Percentiles rank a stretch among this genome's conserved stretches.
phyloP scores from a whole-genome alignment of 2,113 vertebrate genomes.

The Epinephelus lanceolatus region DNA sequence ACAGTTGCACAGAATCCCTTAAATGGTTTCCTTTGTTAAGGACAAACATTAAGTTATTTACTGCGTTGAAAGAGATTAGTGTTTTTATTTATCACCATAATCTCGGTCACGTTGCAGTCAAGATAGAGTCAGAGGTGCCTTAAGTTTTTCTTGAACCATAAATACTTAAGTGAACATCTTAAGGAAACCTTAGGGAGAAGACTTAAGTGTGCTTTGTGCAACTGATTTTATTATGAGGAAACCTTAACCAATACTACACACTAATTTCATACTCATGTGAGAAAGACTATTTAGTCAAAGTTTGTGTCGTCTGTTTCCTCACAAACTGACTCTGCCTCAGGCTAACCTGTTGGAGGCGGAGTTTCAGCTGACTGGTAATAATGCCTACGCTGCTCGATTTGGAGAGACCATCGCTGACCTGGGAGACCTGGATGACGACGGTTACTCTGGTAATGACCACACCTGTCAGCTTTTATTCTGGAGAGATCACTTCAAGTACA shows the following conservation, averaged over 20 bases:
- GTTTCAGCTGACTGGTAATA: conserved; percentile 86
- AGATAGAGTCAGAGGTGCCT: too few relatives aligned
- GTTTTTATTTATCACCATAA: too few relatives aligned
- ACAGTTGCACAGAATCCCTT: too few relatives aligned
- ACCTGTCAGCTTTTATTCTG: neutral
- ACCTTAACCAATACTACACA: neutral
- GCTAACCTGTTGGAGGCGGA: conserved; percentile 88
- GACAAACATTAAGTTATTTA: too few relatives aligned
- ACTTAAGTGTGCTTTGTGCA: too few relatives aligned
- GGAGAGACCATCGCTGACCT: conserved; percentile 93
- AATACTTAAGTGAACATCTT: too few relatives aligned
- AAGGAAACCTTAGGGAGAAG: too few relatives aligned
- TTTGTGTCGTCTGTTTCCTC: neutral
- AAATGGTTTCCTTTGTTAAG: too few relatives aligned
- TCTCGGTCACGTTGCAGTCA: too few relatives aligned
- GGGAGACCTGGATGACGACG: conserved; percentile 96
- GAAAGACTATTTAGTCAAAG: neutral
- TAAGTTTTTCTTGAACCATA: too few relatives aligned
- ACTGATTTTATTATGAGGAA: too few relatives aligned
- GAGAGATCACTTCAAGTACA: neutral
- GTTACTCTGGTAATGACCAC: conserved; percentile 88
- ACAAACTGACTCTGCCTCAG: conserved; percentile 60
- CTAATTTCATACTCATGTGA: neutral
- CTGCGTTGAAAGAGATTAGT: too few relatives aligned
- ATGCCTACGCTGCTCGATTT: conserved; percentile 92